Evolutionary conservation across 2,797 vertebrate species (phyloP).

Genomic region (Channa striata): DNA sequence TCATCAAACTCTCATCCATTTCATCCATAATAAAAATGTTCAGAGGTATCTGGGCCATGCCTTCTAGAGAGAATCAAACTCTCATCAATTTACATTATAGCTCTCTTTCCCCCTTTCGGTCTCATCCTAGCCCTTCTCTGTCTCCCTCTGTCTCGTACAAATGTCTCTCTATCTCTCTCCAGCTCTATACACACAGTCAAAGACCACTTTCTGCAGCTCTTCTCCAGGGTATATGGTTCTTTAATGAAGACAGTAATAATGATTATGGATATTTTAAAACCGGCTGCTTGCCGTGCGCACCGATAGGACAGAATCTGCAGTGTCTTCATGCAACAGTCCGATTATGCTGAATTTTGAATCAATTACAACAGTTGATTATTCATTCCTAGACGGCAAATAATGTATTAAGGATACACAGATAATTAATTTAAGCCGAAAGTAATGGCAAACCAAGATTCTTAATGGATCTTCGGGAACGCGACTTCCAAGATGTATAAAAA

Average conservation of each 20-base stretch:
- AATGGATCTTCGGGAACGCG: slow-evolving; percentile 12
- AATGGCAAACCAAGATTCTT: slow-evolving; percentile 2
- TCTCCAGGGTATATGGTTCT: slow-evolving; percentile 80
- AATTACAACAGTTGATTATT: slow-evolving; percentile 43
- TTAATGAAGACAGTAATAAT: slow-evolving; percentile 82
- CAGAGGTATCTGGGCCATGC: slow-evolving; percentile 71
- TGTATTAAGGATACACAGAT: slow-evolving; percentile 17
- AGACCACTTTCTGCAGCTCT: slow-evolving; percentile 74
- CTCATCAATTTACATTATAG: slow-evolving; percentile 77
- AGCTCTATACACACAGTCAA: slow-evolving; percentile 74
- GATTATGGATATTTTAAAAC: slow-evolving; percentile 80
- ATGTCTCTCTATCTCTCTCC: slow-evolving; percentile 66
- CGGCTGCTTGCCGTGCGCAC: slow-evolving; percentile 56
- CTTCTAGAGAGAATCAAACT: slow-evolving; percentile 73
- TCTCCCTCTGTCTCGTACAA: slow-evolving; percentile 62
- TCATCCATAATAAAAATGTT: slow-evolving; percentile 70
- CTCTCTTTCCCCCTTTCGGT: slow-evolving; percentile 37
- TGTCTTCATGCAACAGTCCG: slow-evolving; percentile 43
- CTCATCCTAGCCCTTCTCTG: slow-evolving; percentile 47
- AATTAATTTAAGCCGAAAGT: slow-evolving; percentile 3
- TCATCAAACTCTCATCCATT: slow-evolving; percentile 41
- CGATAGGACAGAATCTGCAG: slow-evolving; percentile 39
- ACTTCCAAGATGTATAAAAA: background rate
- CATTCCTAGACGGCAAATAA: slow-evolving; percentile 42
- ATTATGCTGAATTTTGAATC: slow-evolving; percentile 31